phyloP scores from a whole-genome alignment of 2,888 invertebrate genomes.

The Torymus auratus region DNA sequence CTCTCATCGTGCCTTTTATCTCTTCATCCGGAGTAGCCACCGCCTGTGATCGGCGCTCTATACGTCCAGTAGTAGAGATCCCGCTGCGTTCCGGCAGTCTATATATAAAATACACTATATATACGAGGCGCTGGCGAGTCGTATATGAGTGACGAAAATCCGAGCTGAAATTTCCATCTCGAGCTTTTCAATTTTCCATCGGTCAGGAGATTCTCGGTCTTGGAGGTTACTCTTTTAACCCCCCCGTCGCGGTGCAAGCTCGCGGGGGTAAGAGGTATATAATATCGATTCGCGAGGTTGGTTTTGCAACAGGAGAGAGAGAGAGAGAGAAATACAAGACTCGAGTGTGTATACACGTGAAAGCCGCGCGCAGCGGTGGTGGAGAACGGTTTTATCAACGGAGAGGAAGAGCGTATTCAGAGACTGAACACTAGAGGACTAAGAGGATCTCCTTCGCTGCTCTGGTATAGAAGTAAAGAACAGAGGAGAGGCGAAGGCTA shows the following conservation, averaged over 20 bases:
- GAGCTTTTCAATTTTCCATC: conserved; percentile 31
- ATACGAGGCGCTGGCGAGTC: not conserved
- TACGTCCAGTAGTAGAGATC: no score
- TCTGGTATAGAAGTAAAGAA: not conserved
- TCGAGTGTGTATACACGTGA: no score
- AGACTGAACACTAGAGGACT: not conserved
- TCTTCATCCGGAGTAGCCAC: not conserved
- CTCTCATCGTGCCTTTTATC: conserved; percentile 30
- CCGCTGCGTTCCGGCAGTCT: not conserved
- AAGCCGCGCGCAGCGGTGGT: no score
- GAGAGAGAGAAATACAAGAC: not conserved
- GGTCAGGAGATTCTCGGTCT: not conserved
- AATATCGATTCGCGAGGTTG: not conserved
- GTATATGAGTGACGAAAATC: not conserved
- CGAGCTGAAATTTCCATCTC: conserved; percentile 38
- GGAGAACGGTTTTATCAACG: no score
- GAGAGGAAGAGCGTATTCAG: no score
- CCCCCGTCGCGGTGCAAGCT: not conserved
- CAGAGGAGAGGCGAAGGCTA: not conserved
- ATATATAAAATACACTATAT: not conserved
- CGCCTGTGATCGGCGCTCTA: no score
- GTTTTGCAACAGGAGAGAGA: not conserved
- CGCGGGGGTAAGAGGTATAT: not conserved
- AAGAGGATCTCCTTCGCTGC: conserved; percentile 2
- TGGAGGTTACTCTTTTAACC: conserved; percentile 27